Percentiles rank a stretch among this genome's conserved stretches.
Conservation (phyloP, 2,797 vertebrate genomes). For the Falco biarmicus region DNA sequence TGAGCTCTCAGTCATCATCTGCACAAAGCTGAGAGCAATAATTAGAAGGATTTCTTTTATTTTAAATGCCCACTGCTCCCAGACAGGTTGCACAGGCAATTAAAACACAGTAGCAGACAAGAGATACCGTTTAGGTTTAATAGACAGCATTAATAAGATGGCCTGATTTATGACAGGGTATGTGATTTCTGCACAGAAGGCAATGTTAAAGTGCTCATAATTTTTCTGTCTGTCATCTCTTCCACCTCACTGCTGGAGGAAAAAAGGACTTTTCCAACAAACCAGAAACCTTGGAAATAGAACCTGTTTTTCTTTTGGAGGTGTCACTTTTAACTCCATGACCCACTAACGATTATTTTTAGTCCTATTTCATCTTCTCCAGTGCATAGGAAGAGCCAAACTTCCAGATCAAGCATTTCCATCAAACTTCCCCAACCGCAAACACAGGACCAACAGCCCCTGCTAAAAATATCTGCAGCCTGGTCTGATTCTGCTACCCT, state of each 20-base stretch:
- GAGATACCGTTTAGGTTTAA: not conserved
- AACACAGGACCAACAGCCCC: not conserved
- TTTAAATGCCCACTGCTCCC: constrained; percentile 4
- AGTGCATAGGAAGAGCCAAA: not conserved
- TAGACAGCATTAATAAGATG: not conserved
- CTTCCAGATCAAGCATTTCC: not conserved
- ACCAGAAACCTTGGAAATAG: not conserved
- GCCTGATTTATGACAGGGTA: not conserved
- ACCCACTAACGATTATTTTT: not conserved
- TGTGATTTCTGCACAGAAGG: not conserved
- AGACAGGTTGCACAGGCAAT: not conserved
- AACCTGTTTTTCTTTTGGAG: not conserved
- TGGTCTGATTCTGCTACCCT: not conserved
- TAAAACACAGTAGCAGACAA: not conserved
- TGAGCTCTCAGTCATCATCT: not conserved
- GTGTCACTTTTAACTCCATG: not conserved
- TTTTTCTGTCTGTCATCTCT: not conserved
- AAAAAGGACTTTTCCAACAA: not conserved
- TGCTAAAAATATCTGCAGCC: not conserved
- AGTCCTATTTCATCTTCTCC: not conserved
- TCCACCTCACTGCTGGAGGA: not conserved
- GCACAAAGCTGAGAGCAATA: not conserved
- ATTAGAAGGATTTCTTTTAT: constrained; percentile 30
- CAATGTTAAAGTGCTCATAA: not conserved
- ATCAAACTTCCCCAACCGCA: not conserved